phyloP scores from a whole-genome alignment of 2,113 vertebrate species.

The Cavia porcellus region DNA sequence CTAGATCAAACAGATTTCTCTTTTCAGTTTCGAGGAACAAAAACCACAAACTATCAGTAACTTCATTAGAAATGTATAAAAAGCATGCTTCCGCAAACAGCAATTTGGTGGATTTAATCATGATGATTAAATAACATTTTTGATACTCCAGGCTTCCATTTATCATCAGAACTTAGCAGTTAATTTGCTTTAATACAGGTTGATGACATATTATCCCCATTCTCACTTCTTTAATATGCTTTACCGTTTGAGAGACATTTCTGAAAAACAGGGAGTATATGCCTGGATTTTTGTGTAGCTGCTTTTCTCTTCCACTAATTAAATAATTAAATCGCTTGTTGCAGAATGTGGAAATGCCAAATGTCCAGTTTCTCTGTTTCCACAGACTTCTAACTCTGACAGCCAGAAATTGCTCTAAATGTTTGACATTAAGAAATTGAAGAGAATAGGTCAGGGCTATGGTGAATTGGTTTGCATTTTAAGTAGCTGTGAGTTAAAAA shows the following conservation, averaged over 20 bases:
- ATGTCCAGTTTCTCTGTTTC: constrained; percentile 65
- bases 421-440: constrained; percentile 80
- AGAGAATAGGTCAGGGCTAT: constrained; percentile 73
- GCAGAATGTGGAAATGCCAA: constrained; percentile 75
- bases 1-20: neutral
- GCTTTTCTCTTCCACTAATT: constrained; percentile 62
- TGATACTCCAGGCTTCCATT: constrained; percentile 22
- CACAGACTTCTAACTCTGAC: constrained; percentile 61
- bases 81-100: neutral
- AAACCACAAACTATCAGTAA: constrained; percentile 40
- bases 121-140: constrained; percentile 29
- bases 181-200: neutral
- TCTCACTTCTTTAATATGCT: neutral
- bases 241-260: constrained; percentile 50
- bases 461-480: constrained; percentile 70
- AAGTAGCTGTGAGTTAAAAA: constrained; percentile 54
- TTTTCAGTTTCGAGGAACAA: constrained; percentile 49
- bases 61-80: neutral
- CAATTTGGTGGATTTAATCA: constrained; percentile 42
- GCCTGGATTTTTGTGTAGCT: constrained; percentile 17
- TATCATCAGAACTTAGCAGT: constrained; percentile 42
- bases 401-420: constrained; percentile 71
- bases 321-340: constrained; percentile 81
- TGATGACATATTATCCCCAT: constrained; percentile 5
- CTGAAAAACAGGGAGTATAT: neutral